These are phyloP conservation scores for Conus canariensis DNA, from an alignment of 2,888 invertebrate species.

Conservation along the genomic window DNA sequence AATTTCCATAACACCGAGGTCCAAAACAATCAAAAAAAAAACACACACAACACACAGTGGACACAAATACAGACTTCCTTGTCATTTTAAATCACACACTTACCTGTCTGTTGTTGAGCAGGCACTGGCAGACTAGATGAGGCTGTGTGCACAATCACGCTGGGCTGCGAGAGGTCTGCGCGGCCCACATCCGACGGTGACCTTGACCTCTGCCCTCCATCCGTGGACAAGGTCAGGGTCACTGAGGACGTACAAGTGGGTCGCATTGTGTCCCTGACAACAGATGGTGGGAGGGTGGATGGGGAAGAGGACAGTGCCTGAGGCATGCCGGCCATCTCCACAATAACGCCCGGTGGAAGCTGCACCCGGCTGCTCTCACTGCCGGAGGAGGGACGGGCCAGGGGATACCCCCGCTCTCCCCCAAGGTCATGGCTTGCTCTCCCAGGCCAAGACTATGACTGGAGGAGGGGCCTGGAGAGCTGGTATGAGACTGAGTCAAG, in stretches of 20 bases:
- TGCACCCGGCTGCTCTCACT: background rate
- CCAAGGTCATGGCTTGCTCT: conserved; percentile 26
- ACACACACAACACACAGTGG: background rate
- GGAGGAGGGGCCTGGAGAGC: background rate
- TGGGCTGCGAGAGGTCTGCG: conserved; percentile 66
- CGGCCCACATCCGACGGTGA: conserved; percentile 10
- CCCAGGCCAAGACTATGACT: background rate
- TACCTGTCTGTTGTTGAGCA: conserved; percentile 42
- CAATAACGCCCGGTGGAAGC: conserved; percentile 43
- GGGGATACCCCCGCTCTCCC: background rate
- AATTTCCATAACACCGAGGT: too few relatives aligned
- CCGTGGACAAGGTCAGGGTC: conserved; percentile 12
- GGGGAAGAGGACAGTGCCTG: background rate
- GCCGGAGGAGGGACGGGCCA: background rate
- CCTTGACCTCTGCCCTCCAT: background rate
- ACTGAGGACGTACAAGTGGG: background rate
- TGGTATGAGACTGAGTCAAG: conserved; percentile 27
- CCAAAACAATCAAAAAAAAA: too few relatives aligned
- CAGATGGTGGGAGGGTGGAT: conserved; percentile 2
- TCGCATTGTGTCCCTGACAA: conserved; percentile 20
- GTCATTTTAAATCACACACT: background rate
- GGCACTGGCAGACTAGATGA: conserved; percentile 52
- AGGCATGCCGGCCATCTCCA: conserved; percentile 35
- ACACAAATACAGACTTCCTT: background rate
- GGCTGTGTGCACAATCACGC: conserved; percentile 77